These are phyloP conservation scores for Caenorhabditis sulstoni DNA, from an alignment of 2,888 invertebrate genomes.

Conservation along the genomic window DNA sequence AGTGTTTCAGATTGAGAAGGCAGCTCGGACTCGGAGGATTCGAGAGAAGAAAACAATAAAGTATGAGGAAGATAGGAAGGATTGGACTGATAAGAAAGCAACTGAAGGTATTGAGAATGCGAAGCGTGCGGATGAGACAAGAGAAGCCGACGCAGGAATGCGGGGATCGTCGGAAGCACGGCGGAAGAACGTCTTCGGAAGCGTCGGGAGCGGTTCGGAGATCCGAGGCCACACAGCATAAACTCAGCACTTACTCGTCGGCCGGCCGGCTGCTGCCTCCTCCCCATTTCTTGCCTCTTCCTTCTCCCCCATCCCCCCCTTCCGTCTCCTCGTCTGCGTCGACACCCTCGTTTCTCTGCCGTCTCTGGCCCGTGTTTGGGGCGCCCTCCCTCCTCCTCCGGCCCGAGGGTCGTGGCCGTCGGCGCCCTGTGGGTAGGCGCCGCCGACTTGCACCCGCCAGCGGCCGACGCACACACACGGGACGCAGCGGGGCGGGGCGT, in stretches of 20 bases:
- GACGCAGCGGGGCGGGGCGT: conserved; percentile 49
- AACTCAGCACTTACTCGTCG: conserved; percentile 39
- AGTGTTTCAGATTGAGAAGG: conserved; percentile 4
- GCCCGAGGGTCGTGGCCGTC: conserved; percentile 40
- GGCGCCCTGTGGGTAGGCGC: conserved; percentile 52
- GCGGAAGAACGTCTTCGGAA: conserved; percentile 6
- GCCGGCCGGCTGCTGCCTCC: conserved; percentile 17
- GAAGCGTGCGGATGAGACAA: background rate
- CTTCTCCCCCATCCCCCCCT: conserved; percentile 15
- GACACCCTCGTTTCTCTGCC: conserved; percentile 11
- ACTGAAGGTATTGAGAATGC: background rate
- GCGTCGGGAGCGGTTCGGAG: conserved; percentile 23
- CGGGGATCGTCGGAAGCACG: background rate
- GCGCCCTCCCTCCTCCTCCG: conserved; percentile 16
- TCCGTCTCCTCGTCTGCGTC: conserved; percentile 16
- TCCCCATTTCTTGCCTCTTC: conserved; percentile 35
- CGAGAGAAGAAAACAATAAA: background rate
- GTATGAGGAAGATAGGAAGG: background rate
- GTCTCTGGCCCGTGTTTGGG: conserved; percentile 40
- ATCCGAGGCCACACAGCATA: conserved; percentile 28
- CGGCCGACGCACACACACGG: conserved; percentile 18
- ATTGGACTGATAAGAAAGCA: conserved; percentile 5
- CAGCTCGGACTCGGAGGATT: conserved; percentile 9
- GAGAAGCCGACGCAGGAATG: background rate
- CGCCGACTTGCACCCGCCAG: conserved; percentile 58